Evolutionary conservation across 2,888 invertebrate species (phyloP).

Genomic region (Gryllus longicercus): DNA sequence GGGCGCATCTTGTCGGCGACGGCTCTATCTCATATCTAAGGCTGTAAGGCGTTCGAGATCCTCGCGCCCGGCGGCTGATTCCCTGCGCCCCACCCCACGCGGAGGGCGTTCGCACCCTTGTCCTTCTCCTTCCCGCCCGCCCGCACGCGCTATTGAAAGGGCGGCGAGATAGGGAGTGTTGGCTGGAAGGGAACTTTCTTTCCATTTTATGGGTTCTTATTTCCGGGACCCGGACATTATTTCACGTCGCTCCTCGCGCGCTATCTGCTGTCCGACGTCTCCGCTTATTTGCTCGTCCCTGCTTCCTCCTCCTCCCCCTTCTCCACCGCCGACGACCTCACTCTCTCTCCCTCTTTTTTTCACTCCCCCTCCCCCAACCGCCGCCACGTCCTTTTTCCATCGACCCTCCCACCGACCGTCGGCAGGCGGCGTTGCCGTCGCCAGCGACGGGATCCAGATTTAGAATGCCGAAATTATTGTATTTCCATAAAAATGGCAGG

Average conservation of each 20-base stretch:
- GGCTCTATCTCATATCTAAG: too few relatives aligned
- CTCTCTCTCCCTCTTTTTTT: not conserved
- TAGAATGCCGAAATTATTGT: too few relatives aligned
- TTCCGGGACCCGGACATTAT: conserved; percentile 9
- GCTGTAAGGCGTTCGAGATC: too few relatives aligned
- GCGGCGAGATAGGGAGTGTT: not conserved
- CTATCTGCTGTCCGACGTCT: conserved; percentile 2
- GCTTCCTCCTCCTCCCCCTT: not conserved
- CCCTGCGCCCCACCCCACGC: not conserved
- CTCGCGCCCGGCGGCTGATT: too few relatives aligned
- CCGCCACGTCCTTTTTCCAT: too few relatives aligned
- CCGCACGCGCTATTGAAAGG: not conserved
- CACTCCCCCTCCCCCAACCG: not conserved
- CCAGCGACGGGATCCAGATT: too few relatives aligned
- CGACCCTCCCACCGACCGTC: too few relatives aligned
- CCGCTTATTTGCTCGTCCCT: not conserved
- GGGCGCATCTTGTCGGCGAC: too few relatives aligned
- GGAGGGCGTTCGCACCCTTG: not conserved
- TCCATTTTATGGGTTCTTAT: not conserved
- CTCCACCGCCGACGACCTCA: not conserved
- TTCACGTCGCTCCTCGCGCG: conserved; percentile 2
- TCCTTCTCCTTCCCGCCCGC: not conserved
- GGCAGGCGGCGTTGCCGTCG: too few relatives aligned
- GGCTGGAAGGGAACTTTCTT: conserved; percentile 7
- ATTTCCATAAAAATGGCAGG: too few relatives aligned